Percentiles rank a stretch among this genome's conserved stretches.
phyloP scores from a whole-genome alignment of 2,888 invertebrate species.

The Adela reaumurella region DNA sequence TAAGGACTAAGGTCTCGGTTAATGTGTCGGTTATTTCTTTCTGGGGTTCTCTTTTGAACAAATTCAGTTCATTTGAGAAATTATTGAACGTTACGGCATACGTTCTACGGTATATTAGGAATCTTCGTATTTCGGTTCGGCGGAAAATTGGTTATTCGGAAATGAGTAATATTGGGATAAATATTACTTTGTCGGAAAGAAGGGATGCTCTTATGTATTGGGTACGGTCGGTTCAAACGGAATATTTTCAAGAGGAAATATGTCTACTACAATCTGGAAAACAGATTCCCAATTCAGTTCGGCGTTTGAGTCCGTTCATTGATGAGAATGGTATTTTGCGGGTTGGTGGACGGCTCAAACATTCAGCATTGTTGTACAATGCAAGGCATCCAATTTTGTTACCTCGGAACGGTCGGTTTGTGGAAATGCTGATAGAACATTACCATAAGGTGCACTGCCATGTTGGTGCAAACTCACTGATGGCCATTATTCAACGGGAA shows the following conservation, averaged over 20 bases:
- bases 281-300: background rate
- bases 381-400: slow-evolving; percentile 2
- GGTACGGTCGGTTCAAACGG: background rate
- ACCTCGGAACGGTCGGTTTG: background rate
- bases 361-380: background rate
- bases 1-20: background rate
- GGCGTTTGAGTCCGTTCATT: slow-evolving; percentile 1
- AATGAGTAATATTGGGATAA: too few species aligned
- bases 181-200: too few species aligned
- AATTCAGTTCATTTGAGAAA: too few species aligned
- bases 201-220: too few species aligned
- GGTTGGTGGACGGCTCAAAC: slow-evolving; percentile 3
- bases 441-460: slow-evolving; percentile 3
- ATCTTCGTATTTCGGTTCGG: too few species aligned
- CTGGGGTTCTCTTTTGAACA: too few species aligned
- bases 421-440: background rate
- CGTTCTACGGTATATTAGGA: too few species aligned
- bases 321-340: background rate
- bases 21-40: too few species aligned
- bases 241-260: background rate
- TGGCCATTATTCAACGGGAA: background rate
- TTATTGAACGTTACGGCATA: too few species aligned
- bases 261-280: background rate
- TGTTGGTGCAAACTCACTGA: slow-evolving; percentile 2
- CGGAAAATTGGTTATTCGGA: too few species aligned